Base-by-base conservation (phyloP, 2,888 invertebrate genomes). In the Acanthosoma haemorrhoidale region DNA sequence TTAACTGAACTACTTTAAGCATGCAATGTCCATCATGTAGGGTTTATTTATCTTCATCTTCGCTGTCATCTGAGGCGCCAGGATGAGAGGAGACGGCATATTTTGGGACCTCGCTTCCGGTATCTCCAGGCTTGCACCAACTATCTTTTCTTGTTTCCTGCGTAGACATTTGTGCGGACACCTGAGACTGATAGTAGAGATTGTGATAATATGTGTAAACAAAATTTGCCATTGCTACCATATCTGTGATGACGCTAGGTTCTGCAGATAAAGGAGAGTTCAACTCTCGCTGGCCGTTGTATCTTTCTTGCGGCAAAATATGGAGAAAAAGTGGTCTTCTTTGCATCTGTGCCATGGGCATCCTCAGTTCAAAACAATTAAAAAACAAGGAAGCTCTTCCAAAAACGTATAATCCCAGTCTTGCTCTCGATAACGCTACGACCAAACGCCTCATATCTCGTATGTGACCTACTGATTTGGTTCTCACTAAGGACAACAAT, bases 361-460 rank as follows among this genome's bases (percentile, higher is more conserved):
- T 96, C 39, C 94, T 93, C 32, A 99, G 83, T 80, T 99, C 99
- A 78, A 94, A 94, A 80, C 99, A 99, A 82, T 97, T 96, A 78
- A 91, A 87, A 83, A 99, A 99, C 59, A 99, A 84, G 2, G 90
- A 86, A 1, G 93, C 93, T 63, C 98, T 83, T 0, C 94, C 98
- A 81, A 99, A 96, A 32, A 99, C 88, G 79, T 98, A 99, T 0
- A 99, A 85, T 0, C 99, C 99, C 21, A 99, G 87, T 11, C 99
- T 85, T 0, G 99, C 98, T 77, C 99, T 87, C 68, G 98, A 99
- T 87, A 99, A 94, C 3, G 99, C 99, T 3, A 99, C 99, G 51
- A 99, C 91, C 73, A 99, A 86, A 78, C 99, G 90, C 8, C 99
- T 86, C 0, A 98, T 92, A 82, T 99, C 99, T 34, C 98, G 84